phyloP scores from a whole-genome alignment of 2,888 invertebrate genomes.

The Platypus cylindrus region DNA sequence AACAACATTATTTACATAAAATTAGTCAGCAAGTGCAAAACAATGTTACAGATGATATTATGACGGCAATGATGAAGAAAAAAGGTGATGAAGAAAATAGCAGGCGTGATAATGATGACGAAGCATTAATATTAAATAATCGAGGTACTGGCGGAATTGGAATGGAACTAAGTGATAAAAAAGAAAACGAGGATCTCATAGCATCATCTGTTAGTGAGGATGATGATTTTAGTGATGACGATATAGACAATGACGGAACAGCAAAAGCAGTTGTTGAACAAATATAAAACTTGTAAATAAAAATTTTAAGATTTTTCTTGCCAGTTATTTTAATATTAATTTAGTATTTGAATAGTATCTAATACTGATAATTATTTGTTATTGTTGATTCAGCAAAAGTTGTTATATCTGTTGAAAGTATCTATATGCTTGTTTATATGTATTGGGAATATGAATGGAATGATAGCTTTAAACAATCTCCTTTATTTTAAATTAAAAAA shows the following conservation, averaged over 20 bases:
- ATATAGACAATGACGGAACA: constrained; percentile 24
- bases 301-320: too few relatives aligned
- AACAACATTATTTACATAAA: constrained; percentile 50
- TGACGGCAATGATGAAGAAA: constrained; percentile 42
- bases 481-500: too few relatives aligned
- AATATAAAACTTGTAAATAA: constrained; percentile 25
- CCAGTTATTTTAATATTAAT: too few relatives aligned
- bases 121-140: constrained; percentile 45
- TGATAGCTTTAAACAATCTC: too few relatives aligned
- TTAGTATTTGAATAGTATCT: too few relatives aligned
- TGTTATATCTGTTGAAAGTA: constrained; percentile 23
- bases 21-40: constrained; percentile 40
- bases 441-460: too few relatives aligned
- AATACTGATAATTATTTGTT: too few relatives aligned
- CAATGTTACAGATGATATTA: too few relatives aligned
- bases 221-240: constrained; percentile 39
- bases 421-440: constrained; percentile 21
- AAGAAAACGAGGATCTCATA: constrained; percentile 36
- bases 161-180: constrained; percentile 22
- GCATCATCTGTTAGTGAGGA: constrained; percentile 41
- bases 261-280: constrained; percentile 12
- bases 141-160: too few relatives aligned
- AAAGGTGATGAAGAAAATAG: constrained; percentile 37
- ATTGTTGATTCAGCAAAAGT: too few relatives aligned
- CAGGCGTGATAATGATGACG: constrained; percentile 30